Base-by-base conservation (phyloP, 2,113 vertebrate species). In the Nematolebias whitei region DNA sequence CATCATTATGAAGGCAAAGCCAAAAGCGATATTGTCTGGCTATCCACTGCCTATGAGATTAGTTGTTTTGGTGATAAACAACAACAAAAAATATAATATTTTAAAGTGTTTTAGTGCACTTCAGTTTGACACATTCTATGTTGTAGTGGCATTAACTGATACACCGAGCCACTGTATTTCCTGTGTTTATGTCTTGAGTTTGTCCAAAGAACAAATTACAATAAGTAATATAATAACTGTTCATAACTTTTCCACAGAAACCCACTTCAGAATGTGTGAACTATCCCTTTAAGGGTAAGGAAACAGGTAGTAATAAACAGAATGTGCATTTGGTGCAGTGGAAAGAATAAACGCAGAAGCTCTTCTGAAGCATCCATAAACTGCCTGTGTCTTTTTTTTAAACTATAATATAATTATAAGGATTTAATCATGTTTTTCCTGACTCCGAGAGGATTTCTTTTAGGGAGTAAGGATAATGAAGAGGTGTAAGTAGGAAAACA, bases 291-390 rank as follows among this genome's bases (percentile, higher is more conserved):
- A 71, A 51, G 39, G 63, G 77, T 40, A 38, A 41, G 71, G 20
- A 63, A 69, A 62, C 54, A 23, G 61, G 61, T 55, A 73, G 12
- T 73, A 68, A 68, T 80, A 23, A 68, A 84, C 69, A 81, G 83
- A 87, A 87, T 87, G 83, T 85, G 81, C 69, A 85, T 88, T 86
- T 89, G 83, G 73, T 90, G 82, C 85, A 87, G 85, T 89, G 83
- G 85, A 82, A 85, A 82, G 78, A 90, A 90, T 90, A 90, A 88
- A 90, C 79, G 83, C 82, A 69, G 76, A 84, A 87, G 84, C 77
- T 89, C 86, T 87, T 77, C 76, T 81, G 68, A 80, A 85, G 79
- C 77, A 85, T 79, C 79, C 63, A 64, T 68, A 53, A 53, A 77
- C 63, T 87, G 83, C 89, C 79, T 80, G 77, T 53, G 10, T 67